Evolutionary conservation across 1,140 invertebrate genomes (phyloP).

Genomic region (Apis florea): DNA sequence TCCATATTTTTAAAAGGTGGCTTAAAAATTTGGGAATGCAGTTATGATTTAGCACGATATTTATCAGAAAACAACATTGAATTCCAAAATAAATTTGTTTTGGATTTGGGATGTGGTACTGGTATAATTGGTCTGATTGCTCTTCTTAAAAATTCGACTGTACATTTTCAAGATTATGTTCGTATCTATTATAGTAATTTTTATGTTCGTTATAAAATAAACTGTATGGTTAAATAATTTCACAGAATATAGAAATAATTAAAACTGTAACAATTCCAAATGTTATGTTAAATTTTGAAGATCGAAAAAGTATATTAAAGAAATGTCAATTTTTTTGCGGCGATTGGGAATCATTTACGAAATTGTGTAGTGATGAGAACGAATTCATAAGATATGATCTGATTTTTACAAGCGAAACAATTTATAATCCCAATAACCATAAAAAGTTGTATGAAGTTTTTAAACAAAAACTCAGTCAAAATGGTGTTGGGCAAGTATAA

Average conservation of each 20-base stretch:
- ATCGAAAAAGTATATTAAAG: slow-evolving; percentile 73
- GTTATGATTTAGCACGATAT: slow-evolving; percentile 87
- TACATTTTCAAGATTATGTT: slow-evolving; percentile 96
- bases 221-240: slow-evolving; percentile 58
- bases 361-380: slow-evolving; percentile 71
- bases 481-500: slow-evolving; percentile 82
- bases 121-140: slow-evolving; percentile 90
- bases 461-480: slow-evolving; percentile 83
- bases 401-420: slow-evolving; percentile 94
- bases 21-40: slow-evolving; percentile 94
- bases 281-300: slow-evolving; percentile 85
- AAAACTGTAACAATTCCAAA: slow-evolving; percentile 89
- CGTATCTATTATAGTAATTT: slow-evolving; percentile 65
- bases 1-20: slow-evolving; percentile 83
- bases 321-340: slow-evolving; percentile 88
- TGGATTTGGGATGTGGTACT: slow-evolving; percentile 93
- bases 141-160: slow-evolving; percentile 83
- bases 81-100: slow-evolving; percentile 81
- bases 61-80: slow-evolving; percentile 78
- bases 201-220: slow-evolving; percentile 24
- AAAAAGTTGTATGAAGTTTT: slow-evolving; percentile 87
- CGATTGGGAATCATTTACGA: slow-evolving; percentile 87
- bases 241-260: slow-evolving; percentile 90
- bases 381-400: slow-evolving; percentile 86
- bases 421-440: slow-evolving; percentile 92